These are phyloP conservation scores for Alectura lathami DNA, from an alignment of 2,113 vertebrate genomes.

Conservation along the genomic window DNA sequence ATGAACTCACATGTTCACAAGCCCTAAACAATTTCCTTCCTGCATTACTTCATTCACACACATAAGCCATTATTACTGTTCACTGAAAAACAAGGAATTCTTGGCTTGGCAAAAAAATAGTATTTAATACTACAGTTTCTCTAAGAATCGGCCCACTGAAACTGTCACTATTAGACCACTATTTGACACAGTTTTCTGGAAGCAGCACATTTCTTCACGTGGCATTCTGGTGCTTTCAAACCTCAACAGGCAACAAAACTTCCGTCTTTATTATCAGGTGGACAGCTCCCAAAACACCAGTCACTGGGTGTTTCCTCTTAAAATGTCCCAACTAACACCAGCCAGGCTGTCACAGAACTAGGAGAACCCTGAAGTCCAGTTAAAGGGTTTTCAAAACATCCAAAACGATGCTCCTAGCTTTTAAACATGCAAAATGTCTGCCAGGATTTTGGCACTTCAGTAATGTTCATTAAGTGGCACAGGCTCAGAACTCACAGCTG, in stretches of 20 bases:
- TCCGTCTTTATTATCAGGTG: not conserved
- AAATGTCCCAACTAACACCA: not conserved
- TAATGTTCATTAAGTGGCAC: not conserved
- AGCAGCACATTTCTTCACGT: not conserved
- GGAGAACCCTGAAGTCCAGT: not conserved
- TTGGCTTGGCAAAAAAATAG: not conserved
- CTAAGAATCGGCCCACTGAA: not conserved
- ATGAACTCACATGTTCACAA: not conserved
- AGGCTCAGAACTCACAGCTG: not conserved
- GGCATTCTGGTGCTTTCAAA: too few species aligned
- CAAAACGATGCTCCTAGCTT: not conserved
- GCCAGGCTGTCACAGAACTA: not conserved
- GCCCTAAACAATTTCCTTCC: not conserved
- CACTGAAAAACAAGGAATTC: not conserved
- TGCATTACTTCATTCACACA: not conserved
- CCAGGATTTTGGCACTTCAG: not conserved
- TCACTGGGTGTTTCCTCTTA: too few species aligned
- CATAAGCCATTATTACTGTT: not conserved
- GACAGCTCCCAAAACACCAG: not conserved
- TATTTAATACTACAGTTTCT: not conserved
- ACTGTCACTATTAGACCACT: not conserved
- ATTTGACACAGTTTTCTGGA: not conserved
- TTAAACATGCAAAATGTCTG: not conserved
- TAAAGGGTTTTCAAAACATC: too few species aligned
- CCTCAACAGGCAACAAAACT: not conserved